phyloP scores from a whole-genome alignment of 2,113 vertebrate species.

The Rhinichthys klamathensis region DNA sequence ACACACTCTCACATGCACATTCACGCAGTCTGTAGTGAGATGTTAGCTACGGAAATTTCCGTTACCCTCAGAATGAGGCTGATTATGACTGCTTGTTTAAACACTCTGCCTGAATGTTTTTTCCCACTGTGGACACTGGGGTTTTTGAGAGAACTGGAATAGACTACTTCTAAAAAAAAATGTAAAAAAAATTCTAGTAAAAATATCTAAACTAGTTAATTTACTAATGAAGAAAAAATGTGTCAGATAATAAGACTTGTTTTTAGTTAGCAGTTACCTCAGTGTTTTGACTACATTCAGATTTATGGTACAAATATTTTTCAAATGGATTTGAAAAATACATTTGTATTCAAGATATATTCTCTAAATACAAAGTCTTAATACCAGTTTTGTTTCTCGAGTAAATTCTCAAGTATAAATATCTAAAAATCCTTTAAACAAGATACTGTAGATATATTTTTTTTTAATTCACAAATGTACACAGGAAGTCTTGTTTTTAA shows the following conservation, averaged over 20 bases:
- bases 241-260: not conserved
- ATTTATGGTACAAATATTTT: not conserved
- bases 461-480: not conserved
- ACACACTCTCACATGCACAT: not conserved
- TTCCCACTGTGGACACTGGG: constrained; percentile 10
- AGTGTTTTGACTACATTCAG: not conserved
- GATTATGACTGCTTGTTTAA: constrained; percentile 24
- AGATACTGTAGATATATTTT: not conserved
- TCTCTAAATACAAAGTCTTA: not conserved
- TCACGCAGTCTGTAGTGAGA: not conserved
- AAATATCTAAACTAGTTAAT: not conserved
- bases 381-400: not conserved
- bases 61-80: not conserved
- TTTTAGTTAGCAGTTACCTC: not conserved
- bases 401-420: not conserved
- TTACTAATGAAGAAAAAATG: not conserved
- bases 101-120: constrained; percentile 17
- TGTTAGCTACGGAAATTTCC: constrained; percentile 33
- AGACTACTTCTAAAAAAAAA: not conserved
- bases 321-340: not conserved
- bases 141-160: constrained; percentile 1
- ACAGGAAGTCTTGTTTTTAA: not conserved
- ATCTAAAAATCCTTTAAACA: not conserved
- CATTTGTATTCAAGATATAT: not conserved
- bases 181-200: too few relatives aligned